These are phyloP conservation scores for Aphrophora alni DNA, from an alignment of 2,888 invertebrate species.

Conservation along the genomic window DNA sequence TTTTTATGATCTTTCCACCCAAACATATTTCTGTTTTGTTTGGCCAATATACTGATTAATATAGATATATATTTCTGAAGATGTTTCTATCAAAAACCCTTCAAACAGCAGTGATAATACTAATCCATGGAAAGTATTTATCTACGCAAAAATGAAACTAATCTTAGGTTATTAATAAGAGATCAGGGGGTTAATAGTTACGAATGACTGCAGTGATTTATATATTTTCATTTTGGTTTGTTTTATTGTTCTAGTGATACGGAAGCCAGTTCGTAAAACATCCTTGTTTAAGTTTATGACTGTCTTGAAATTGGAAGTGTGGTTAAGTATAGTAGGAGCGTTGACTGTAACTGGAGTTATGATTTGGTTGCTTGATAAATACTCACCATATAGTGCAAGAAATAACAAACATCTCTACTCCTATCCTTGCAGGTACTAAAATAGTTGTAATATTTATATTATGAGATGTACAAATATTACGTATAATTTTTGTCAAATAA, in stretches of 20 bases:
- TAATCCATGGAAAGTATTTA: too few species aligned
- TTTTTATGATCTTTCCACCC: too few species aligned
- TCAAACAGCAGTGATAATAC: too few species aligned
- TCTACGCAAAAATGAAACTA: too few species aligned
- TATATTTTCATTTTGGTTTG: too few species aligned
- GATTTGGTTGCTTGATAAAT: conserved; percentile 89
- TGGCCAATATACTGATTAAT: too few species aligned
- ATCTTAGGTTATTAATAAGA: too few species aligned
- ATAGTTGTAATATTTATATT: conserved; percentile 52
- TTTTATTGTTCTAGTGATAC: conserved; percentile 68
- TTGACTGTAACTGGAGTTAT: conserved; percentile 82
- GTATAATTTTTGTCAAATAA: neutral
- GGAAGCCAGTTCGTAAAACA: conserved; percentile 80
- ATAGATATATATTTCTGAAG: too few species aligned
- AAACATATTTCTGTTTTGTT: too few species aligned
- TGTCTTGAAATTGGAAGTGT: conserved; percentile 84
- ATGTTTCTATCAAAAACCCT: too few species aligned
- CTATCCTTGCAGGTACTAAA: conserved; percentile 72
- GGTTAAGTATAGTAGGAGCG: conserved; percentile 87
- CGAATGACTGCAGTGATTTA: too few species aligned
- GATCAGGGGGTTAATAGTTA: too few species aligned
- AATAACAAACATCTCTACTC: conserved; percentile 83
- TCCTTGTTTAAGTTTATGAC: conserved; percentile 94
- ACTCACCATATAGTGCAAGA: conserved; percentile 86
- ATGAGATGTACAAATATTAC: neutral